Base-by-base conservation (phyloP, 2,113 vertebrate genomes). In the Eulemur rufifrons region DNA sequence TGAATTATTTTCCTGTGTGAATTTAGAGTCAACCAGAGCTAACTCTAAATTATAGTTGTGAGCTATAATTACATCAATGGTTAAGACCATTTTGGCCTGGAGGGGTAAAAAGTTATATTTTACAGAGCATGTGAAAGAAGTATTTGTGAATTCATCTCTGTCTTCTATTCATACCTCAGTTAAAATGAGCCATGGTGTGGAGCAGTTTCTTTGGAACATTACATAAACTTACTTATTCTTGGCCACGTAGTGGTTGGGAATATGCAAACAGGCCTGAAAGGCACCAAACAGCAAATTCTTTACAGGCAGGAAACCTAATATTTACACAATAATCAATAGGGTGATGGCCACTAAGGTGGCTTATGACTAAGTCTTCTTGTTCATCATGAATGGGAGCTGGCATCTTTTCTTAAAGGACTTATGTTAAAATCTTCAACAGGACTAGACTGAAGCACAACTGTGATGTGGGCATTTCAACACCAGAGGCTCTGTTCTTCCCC, bases 221-320 rank as follows among this genome's bases (percentile, higher is more conserved):
- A 98, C 98, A 99, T 98, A 98, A 98, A 98, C 98, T 98, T 98
- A 95, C 98, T 99, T 99, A 98, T 99, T 98, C 98, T 97, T 97
- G 98, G 97, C 95, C 97, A 97, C 0, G n/a, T 94, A 88, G 87
- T 91, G 85, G 93, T 97, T 97, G 92, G 90, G 96, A 98, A 97
- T 97, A 97, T 94, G 96, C 97, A 98, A 97, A 98, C 97, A 98
- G 85, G 83, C 71, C 93, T 99, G 98, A 99, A 99, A 98, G 98
- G 96, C 95, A 96, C 97, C 98, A 96, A 97, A 98, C 97, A 98
- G 97, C 52, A 96, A 94, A 95, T 98, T 97, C 96, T 98, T 94
- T 96, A 92, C 89, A 95, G 98, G 92, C 98, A 98, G 99, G 98
- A 99, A 99, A 93, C 96, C 98, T 95, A 97, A 97, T 99, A 98